Evolutionary conservation across 2,797 vertebrate species (phyloP), one percentile per base, ranked within the genome.

Genomic region (Linurgus olivaceus): DNA sequence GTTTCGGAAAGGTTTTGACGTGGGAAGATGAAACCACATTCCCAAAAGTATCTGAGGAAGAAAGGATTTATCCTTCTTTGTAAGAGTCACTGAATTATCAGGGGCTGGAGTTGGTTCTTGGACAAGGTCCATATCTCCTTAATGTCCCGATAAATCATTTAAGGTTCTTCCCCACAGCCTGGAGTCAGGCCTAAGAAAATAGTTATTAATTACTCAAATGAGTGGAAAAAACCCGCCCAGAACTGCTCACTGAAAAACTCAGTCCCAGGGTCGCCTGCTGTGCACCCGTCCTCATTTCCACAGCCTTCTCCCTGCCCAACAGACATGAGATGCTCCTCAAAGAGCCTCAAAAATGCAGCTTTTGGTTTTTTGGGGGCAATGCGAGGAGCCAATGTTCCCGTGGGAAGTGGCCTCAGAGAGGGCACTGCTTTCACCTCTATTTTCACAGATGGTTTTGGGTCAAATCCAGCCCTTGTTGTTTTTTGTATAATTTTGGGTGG

Each of bases 101-200:
- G 93, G 31, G 68, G 82, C 80, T 54, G 83, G 70, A 96, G 66
- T 50, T 2, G 24, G 61, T 88, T 91, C 71, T 93, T 98, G 97
- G 97, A 95, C 52, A 57, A 84, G 44, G 35, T 13, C 94, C 96
- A 95, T 96, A 94, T 94, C 91, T 92, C 58, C 45, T 95, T 88
- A 93, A 94, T 88, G 94, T 95, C 94, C 92, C 2, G 2, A 96
- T 97, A 95, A 98, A 98, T 97, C 96, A 97, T 86, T 96, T 91
- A 84, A 44, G 79, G 86, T 84, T 96, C 95, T 93, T 94, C 55
- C 93, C 94, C 20, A 29, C 10, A 11, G 91, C 59, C 95, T 97
- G 96, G 93, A 95, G 67, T 81, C 88, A 86, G 83, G 97, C 98
- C 97, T 91, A 96, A 86, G 90, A 95, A 98, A 98, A 98, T 44